Base-by-base conservation (phyloP, 2,888 invertebrate species). In the Bembecia ichneumoniformis region DNA sequence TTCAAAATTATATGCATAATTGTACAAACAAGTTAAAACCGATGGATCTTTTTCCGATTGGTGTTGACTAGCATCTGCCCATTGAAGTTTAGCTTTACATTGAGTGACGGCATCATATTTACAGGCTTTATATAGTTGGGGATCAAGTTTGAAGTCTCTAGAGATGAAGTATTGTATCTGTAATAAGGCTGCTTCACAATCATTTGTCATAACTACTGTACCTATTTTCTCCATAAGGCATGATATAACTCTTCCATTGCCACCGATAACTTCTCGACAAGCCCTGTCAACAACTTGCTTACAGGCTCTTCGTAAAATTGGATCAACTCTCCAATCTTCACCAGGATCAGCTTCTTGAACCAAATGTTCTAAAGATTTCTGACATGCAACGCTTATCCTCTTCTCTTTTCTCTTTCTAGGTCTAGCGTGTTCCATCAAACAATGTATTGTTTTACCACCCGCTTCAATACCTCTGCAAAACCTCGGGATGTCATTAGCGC, bases 161-260 rank as follows among this genome's bases (percentile, higher is more conserved):
- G 97, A 95, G 54, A 99, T 92, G 79, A 99, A 99, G 78, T 98
- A 99, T 71, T 99, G 98, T 64, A 99, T 96, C 79, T 98, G 96
- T 52, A 99, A 88, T 44, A 99, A 87, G 7, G 96, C 94, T 55
- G 93, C 91, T 84, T 97, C 96, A 87, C 99, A 99, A 13, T 94
- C 92, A 52, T 91, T 90, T 1, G 91, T 93, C 97, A 99, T 98
- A 43, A 91, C 87, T 50, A 90, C 91, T 1, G 94, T 92, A 40
- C 94, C 95, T 47, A 98, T 88, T 70, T 96, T 94, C 63, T 96
- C 95, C 95, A 99, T 95, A 35, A 99, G 88, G 70, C 99, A 99
- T 15, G 94, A 93, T 90, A 99, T 94, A 0, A 98, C 93, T 66
- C 93, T 89, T 0, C 93, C 94, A 74, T 94, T 92, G 11, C 94